Evolutionary conservation across 2,797 vertebrate genomes (phyloP).

Genomic region (Tapera naevia): DNA sequence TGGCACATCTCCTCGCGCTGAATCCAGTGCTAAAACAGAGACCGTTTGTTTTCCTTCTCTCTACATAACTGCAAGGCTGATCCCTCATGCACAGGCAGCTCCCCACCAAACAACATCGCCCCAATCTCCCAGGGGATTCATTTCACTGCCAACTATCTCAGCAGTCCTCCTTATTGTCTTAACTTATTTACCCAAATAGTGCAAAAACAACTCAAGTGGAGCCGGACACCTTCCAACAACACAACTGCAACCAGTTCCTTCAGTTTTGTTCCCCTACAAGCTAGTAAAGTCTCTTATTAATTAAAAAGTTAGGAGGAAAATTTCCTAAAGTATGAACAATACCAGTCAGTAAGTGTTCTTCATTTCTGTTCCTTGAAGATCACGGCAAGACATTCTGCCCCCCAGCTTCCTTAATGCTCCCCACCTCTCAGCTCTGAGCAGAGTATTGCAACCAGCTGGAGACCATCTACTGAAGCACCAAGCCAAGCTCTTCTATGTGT

Average conservation of each 20-base stretch:
- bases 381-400: background rate
- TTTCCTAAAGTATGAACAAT: background rate
- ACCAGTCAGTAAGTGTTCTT: background rate
- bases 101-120: background rate
- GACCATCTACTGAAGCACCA: background rate
- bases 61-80: background rate
- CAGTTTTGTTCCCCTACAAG: background rate
- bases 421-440: background rate
- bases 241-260: background rate
- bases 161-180: conserved; percentile 30
- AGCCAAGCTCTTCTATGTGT: background rate
- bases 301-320: background rate
- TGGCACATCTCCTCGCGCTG: conserved; percentile 5
- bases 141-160: background rate
- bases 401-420: background rate
- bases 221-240: background rate
- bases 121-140: background rate
- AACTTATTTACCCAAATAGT: conserved; percentile 48
- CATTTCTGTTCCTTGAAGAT: background rate
- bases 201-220: conserved; percentile 48
- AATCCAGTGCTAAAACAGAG: conserved; percentile 40
- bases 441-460: background rate
- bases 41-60: conserved; percentile 41
- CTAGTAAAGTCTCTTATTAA: background rate
- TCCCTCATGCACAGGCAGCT: background rate